These are phyloP conservation scores for Nemoura dubitans DNA, from an alignment of 2,888 invertebrate genomes.

Conservation along the genomic window DNA sequence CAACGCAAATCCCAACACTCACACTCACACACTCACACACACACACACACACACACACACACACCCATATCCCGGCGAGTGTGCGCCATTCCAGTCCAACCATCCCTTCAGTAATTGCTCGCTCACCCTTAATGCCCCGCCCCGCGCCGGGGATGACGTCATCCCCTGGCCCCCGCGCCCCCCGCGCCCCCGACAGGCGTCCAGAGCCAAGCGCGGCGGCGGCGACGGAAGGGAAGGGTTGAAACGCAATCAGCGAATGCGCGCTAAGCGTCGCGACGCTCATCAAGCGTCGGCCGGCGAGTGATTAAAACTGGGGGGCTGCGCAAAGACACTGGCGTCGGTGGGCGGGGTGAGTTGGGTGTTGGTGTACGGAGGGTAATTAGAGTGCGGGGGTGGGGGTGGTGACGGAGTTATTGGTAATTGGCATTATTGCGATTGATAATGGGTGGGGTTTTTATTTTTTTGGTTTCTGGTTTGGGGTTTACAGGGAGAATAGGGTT, in stretches of 20 bases:
- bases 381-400: background rate
- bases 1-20: no score
- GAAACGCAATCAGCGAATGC: slow-evolving; percentile 36
- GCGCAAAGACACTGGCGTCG: background rate
- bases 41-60: background rate
- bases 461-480: no score
- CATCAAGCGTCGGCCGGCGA: background rate
- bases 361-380: background rate
- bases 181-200: no score
- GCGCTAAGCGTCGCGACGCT: background rate
- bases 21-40: no score
- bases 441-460: no score
- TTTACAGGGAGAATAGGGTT: no score
- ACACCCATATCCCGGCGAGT: background rate
- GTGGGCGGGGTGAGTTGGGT: background rate
- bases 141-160: background rate
- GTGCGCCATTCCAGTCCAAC: background rate
- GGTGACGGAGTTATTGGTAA: no score
- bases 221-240: slow-evolving; percentile 29
- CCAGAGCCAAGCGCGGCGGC: no score
- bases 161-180: background rate
- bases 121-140: background rate
- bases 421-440: no score
- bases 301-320: background rate
- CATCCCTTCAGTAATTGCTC: background rate